Evolutionary conservation across 2,888 invertebrate species (phyloP).

Genomic region (Subacronicta megacephala): DNA sequence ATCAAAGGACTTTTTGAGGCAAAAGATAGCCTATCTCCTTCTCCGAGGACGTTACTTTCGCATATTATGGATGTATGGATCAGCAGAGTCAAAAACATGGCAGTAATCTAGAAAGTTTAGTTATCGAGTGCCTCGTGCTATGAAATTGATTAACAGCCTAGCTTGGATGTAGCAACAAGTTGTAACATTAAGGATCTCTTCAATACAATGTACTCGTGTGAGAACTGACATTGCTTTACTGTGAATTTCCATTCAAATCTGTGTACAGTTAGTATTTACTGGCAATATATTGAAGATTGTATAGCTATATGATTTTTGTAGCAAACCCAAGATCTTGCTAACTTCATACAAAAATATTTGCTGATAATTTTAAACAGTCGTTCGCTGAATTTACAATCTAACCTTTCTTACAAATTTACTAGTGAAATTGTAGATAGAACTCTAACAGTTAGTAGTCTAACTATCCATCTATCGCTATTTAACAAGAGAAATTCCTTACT

Average conservation of each 20-base stretch:
- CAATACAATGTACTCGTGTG: conserved; percentile 22
- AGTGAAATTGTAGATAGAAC: no score
- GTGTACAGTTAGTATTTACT: conserved; percentile 23
- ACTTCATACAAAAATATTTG: no score
- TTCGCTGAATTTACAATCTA: no score
- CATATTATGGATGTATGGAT: no score
- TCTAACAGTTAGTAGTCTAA: no score
- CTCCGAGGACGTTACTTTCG: no score
- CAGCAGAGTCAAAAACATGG: conserved; percentile 16
- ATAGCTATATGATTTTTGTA: no score
- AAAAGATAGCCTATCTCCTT: no score
- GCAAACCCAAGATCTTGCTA: no score
- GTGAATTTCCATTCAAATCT: conserved; percentile 32
- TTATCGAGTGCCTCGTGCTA: conserved; percentile 14
- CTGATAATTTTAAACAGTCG: no score
- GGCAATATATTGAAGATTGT: conserved; percentile 27
- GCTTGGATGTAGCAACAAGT: conserved; percentile 34
- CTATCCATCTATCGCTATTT: conserved; percentile 9
- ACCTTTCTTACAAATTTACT: not conserved
- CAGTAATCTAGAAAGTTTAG: conserved; percentile 20
- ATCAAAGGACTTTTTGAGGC: no score
- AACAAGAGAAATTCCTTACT: not conserved
- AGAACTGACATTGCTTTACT: conserved; percentile 15
- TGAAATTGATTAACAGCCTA: conserved; percentile 26
- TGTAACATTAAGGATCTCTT: conserved; percentile 23